phyloP scores from a whole-genome alignment of 2,797 vertebrate species.

The Ctenosaura bakeri region DNA sequence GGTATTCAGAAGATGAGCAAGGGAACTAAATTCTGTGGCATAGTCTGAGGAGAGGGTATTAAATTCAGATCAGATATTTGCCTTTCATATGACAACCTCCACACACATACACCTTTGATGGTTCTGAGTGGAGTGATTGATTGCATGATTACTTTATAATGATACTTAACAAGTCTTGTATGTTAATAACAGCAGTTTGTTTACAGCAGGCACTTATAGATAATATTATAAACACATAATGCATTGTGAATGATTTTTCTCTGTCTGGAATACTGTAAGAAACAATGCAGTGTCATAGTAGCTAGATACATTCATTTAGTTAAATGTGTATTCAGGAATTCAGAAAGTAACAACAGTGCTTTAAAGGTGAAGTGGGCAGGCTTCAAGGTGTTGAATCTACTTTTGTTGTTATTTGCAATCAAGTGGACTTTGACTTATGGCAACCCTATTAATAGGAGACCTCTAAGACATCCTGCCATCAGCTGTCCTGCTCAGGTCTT shows the following conservation, averaged over 20 bases:
- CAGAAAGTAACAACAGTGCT: background rate
- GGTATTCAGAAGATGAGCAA: slow-evolving; percentile 10
- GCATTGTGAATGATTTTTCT: slow-evolving; percentile 34
- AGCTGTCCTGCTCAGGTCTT: no score
- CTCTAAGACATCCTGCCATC: no score
- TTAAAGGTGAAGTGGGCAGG: background rate
- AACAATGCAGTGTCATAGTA: slow-evolving; percentile 35
- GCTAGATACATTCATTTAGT: slow-evolving; percentile 19
- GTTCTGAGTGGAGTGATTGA: slow-evolving; percentile 62
- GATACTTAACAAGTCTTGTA: slow-evolving; percentile 44
- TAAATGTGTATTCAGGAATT: background rate
- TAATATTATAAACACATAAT: slow-evolving; percentile 65
- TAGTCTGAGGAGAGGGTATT: slow-evolving; percentile 39
- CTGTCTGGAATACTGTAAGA: slow-evolving; percentile 39
- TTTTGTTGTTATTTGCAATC: background rate
- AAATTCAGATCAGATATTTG: slow-evolving; percentile 46
- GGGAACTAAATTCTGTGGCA: slow-evolving; percentile 35
- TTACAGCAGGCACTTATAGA: slow-evolving; percentile 64
- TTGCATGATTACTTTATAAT: slow-evolving; percentile 68
- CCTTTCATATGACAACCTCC: slow-evolving; percentile 55
- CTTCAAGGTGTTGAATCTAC: background rate
- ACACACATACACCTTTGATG: slow-evolving; percentile 33
- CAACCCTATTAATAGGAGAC: no score
- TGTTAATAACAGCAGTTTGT: slow-evolving; percentile 67
- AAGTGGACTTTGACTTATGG: no score